phyloP scores from a whole-genome alignment of 2,797 vertebrate species.

The Xiphorhynchus erythropygius region DNA sequence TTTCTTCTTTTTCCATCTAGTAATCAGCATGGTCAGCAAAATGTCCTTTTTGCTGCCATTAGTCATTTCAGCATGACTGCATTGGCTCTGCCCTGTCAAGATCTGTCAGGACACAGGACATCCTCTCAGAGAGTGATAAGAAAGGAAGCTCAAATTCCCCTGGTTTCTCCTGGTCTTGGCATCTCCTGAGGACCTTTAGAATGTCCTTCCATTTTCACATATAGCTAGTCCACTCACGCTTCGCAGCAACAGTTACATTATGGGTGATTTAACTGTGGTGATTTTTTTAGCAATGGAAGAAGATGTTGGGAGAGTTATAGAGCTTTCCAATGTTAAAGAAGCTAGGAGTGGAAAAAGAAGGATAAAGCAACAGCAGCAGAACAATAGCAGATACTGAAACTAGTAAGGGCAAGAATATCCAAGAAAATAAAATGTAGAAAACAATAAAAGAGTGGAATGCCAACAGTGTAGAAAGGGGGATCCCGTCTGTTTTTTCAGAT shows the following conservation, averaged over 20 bases:
- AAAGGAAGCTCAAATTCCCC: neutral
- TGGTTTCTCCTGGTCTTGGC: neutral
- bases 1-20: neutral
- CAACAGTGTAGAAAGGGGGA: neutral
- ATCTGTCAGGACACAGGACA: neutral
- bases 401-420: neutral
- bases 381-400: neutral
- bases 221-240: neutral
- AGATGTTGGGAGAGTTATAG: neutral
- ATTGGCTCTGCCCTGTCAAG: neutral
- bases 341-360: neutral
- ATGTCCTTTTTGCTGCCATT: neutral
- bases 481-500: neutral
- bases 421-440: neutral
- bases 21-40: neutral
- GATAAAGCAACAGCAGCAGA: neutral
- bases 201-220: neutral
- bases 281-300: neutral
- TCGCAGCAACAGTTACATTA: neutral
- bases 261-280: neutral
- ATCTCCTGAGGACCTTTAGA: neutral
- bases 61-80: neutral
- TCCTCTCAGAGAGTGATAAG: neutral
- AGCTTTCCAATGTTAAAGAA: neutral
- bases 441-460: neutral